A percentile compares a stretch with the other conserved stretches of the same genome.
Evolutionary conservation across 1,140 invertebrate genomes (phyloP).

Genomic region (Drosophila ironensis): DNA sequence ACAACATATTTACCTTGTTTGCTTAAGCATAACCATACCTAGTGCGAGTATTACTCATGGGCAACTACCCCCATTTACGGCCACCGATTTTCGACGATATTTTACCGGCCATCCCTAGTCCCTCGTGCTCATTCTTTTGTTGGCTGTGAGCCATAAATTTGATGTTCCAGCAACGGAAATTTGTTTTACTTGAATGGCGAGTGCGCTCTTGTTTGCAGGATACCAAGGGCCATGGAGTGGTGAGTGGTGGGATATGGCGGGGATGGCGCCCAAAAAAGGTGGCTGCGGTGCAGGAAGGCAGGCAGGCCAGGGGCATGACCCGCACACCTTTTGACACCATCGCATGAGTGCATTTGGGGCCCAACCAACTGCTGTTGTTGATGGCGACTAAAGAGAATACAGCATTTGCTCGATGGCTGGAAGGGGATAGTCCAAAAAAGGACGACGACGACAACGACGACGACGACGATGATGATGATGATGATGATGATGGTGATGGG

Average conservation of each 20-base stretch:
- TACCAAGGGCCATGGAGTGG: constrained; percentile 25
- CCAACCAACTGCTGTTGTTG: constrained; percentile 29
- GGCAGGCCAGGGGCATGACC: constrained; percentile 40
- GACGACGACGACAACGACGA: background rate
- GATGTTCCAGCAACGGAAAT: constrained; percentile 70
- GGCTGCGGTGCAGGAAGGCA: background rate
- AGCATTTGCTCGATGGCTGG: background rate
- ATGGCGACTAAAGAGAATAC: constrained; percentile 8
- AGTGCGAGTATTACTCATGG: too few relatives aligned
- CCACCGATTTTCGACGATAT: background rate
- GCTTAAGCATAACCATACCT: too few relatives aligned
- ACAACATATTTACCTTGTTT: too few relatives aligned
- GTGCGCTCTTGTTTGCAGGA: constrained; percentile 52
- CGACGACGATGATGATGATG: background rate
- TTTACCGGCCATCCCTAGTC: background rate
- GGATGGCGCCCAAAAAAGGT: background rate
- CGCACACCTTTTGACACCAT: constrained; percentile 66
- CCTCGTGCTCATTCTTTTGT: background rate
- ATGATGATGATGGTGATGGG: background rate
- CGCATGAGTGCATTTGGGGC: constrained; percentile 45
- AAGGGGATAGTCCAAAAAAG: background rate
- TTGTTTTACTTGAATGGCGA: constrained; percentile 73
- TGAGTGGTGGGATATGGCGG: background rate
- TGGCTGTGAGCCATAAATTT: constrained; percentile 63
- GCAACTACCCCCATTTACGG: too few relatives aligned